phyloP scores from a whole-genome alignment of 2,113 vertebrate species.

The Callipepla californica region DNA sequence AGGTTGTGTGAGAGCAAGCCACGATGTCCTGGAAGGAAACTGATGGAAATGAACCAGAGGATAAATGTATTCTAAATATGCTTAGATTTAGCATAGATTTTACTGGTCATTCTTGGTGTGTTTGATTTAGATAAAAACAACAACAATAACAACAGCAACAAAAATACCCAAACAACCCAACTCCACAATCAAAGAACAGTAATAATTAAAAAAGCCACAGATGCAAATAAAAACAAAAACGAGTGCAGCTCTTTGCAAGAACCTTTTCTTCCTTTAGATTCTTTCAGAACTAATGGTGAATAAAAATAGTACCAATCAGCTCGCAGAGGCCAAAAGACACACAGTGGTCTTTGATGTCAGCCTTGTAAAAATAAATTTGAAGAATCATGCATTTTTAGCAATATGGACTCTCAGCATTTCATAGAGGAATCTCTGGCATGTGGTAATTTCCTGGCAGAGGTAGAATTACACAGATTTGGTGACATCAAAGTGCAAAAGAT shows the following conservation, averaged over 20 bases:
- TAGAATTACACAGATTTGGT: constrained; percentile 50
- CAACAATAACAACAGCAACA: background rate
- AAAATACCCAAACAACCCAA: background rate
- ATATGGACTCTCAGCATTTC: constrained; percentile 13
- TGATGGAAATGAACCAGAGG: background rate
- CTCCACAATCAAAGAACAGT: background rate
- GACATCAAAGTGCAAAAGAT: constrained; percentile 7
- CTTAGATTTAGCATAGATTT: background rate
- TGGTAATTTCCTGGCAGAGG: constrained; percentile 50
- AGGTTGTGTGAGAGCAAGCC: background rate
- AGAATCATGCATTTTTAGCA: constrained; percentile 13
- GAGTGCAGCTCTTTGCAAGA: background rate
- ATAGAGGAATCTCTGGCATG: constrained; percentile 48
- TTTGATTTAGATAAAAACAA: background rate
- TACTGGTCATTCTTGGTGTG: background rate
- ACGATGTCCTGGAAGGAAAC: background rate
- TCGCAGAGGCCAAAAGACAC: background rate
- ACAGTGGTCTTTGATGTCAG: constrained; percentile 13
- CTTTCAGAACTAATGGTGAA: background rate
- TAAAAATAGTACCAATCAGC: background rate
- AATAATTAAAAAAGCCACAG: background rate
- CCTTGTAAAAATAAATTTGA: constrained; percentile 19
- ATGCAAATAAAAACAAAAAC: background rate
- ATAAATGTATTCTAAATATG: background rate
- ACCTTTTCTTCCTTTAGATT: background rate